Conservation (phyloP, 2,113 vertebrate genomes). For the Cyanoderma ruficeps region DNA sequence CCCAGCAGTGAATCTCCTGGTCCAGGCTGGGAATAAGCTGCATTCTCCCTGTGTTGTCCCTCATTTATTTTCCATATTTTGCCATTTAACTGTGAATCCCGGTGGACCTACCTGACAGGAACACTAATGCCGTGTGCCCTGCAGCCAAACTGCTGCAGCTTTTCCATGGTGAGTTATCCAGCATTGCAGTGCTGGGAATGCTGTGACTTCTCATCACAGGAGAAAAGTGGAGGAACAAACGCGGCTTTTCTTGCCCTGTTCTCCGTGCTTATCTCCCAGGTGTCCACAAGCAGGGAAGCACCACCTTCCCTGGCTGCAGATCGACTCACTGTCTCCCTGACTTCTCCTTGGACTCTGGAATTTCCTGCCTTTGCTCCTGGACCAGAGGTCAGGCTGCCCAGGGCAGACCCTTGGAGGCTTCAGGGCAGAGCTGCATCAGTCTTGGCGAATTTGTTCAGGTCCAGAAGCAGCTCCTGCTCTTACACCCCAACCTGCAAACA, state of each 20-base stretch:
- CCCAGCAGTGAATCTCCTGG: neutral
- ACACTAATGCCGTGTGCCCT: neutral
- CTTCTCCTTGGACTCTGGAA: neutral
- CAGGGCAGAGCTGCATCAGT: neutral
- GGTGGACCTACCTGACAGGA: neutral
- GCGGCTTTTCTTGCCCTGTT: slow-evolving; percentile 23
- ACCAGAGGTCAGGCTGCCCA: neutral
- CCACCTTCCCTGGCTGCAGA: neutral
- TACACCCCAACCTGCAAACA: neutral
- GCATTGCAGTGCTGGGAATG: slow-evolving; percentile 32
- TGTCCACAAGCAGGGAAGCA: neutral
- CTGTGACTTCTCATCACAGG: slow-evolving; percentile 34
- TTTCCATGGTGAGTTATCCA: slow-evolving; percentile 45
- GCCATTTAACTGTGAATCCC: neutral
- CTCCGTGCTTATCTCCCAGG: slow-evolving; percentile 47
- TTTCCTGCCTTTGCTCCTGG: neutral
- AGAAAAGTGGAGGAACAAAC: neutral
- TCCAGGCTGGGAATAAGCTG: neutral
- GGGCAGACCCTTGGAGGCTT: neutral
- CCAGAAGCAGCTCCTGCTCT: neutral
- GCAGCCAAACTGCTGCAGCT: slow-evolving; percentile 38
- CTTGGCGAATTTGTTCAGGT: neutral
- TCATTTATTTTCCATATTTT: neutral
- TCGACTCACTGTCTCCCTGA: neutral
- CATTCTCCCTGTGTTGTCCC: neutral